Evolutionary conservation across 2,113 vertebrate species (phyloP).

Genomic region (Alligator sinensis): DNA sequence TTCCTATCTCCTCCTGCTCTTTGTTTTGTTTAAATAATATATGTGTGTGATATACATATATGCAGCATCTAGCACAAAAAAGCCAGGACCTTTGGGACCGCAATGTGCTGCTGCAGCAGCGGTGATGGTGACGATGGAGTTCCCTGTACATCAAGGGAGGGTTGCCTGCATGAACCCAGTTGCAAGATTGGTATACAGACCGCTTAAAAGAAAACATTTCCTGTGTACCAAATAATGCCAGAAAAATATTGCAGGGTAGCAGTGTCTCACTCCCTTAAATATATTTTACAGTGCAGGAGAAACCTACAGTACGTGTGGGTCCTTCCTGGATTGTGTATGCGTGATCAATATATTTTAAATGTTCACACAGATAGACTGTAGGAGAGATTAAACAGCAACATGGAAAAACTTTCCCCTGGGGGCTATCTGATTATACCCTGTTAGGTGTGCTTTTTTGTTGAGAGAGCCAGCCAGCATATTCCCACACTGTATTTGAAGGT

Average conservation of each 20-base stretch:
- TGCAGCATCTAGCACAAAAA: not conserved
- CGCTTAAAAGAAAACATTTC: accelerated
- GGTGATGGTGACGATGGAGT: not conserved
- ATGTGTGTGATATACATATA: not conserved
- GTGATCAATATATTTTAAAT: conserved; percentile 40
- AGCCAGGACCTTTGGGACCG: not conserved
- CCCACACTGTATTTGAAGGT: conserved; percentile 70
- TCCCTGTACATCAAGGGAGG: not conserved
- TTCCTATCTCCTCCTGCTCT: not conserved
- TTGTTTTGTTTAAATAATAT: not conserved
- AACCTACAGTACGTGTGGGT: not conserved
- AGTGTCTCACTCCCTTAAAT: not conserved
- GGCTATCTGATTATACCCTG: conserved; percentile 60
- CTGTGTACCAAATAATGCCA: not conserved
- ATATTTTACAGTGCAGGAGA: not conserved
- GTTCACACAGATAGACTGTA: conserved; percentile 23
- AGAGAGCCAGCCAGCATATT: conserved; percentile 64
- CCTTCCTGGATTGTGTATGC: not conserved
- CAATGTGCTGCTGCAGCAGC: not conserved
- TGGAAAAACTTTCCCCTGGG: conserved; percentile 23
- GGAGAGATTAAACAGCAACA: conserved; percentile 49
- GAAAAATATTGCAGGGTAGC: not conserved
- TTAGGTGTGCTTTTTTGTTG: conserved; percentile 51
- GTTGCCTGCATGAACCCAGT: not conserved
- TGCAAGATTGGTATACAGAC: not conserved